A percentile compares a stretch with the other conserved stretches of the same genome.
Evolutionary conservation across 53 echinoderm and acorn worm genomes (phyloP).

Genomic region (Holothuria scabra): DNA sequence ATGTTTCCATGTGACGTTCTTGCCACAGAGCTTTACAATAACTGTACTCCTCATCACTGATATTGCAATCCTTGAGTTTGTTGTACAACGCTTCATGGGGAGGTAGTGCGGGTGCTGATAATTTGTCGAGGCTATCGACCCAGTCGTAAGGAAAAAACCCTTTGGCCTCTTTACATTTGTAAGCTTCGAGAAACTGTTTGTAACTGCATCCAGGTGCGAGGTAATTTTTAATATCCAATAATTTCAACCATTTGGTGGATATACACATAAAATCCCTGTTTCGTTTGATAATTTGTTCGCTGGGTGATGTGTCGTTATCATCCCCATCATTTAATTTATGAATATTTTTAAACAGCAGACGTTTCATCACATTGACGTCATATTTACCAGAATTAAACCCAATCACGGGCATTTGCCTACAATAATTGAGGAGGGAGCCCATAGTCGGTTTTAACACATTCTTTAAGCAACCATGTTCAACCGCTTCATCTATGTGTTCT

Average conservation of each 20-base stretch:
- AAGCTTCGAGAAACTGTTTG: constrained; percentile 54
- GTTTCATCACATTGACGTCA: too few species aligned
- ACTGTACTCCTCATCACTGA: constrained; percentile 24
- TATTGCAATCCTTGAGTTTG: constrained; percentile 1
- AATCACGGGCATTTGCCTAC: background rate
- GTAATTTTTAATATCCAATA: constrained; percentile 54
- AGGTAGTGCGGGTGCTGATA: constrained; percentile 17
- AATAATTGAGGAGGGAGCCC: background rate
- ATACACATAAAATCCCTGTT: constrained; percentile 47
- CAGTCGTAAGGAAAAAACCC: constrained; percentile 62
- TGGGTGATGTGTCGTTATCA: background rate
- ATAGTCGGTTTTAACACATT: background rate
- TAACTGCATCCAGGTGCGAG: too few species aligned
- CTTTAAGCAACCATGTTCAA: background rate
- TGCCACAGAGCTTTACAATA: constrained; percentile 49
- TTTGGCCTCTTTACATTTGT: constrained; percentile 42
- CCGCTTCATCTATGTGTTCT: background rate
- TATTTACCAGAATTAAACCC: background rate
- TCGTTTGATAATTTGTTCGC: constrained; percentile 18
- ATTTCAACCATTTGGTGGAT: constrained; percentile 2
- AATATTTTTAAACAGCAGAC: constrained; percentile 36
- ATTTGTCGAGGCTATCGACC: constrained; percentile 53
- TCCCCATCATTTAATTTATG: background rate
- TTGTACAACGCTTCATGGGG: constrained; percentile 50
- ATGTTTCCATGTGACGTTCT: constrained; percentile 37